Percentiles rank a stretch among this genome's conserved stretches.
Evolutionary conservation across 2,113 vertebrate species (phyloP).

Genomic region (Rutilus rutilus): DNA sequence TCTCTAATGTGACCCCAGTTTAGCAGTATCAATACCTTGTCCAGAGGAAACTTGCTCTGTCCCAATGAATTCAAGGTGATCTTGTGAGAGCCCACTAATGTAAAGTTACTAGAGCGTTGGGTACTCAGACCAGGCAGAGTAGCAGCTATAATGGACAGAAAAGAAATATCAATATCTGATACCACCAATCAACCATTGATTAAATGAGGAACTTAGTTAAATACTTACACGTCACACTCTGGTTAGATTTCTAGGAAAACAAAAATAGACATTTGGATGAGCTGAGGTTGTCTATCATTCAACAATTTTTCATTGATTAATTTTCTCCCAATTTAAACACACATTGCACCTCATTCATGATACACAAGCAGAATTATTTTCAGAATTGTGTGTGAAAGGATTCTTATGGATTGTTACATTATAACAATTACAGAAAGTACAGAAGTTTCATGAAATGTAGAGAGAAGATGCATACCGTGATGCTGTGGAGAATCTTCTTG

Average conservation of each 20-base stretch:
- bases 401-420: not conserved
- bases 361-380: not conserved
- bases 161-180: not conserved
- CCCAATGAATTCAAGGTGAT: conserved; percentile 78
- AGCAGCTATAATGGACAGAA: conserved; percentile 55
- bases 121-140: conserved; percentile 54
- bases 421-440: not conserved
- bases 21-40: conserved; percentile 71
- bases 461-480: conserved; percentile 66
- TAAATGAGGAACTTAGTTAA: not conserved
- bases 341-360: not conserved
- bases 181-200: not conserved
- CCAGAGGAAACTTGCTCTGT: conserved; percentile 77
- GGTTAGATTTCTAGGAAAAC: conserved; percentile 69
- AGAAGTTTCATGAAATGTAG: not conserved
- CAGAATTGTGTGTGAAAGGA: not conserved
- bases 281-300: not conserved
- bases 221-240: conserved; percentile 70
- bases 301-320: not conserved
- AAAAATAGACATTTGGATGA: not conserved
- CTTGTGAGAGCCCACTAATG: conserved; percentile 79
- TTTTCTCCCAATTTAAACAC: not conserved
- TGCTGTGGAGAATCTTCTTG: conserved; percentile 77
- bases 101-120: conserved; percentile 77
- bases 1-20: not conserved